phyloP scores from a whole-genome alignment of 1,140 invertebrate species.

The Pseudomyrmex sp. region DNA sequence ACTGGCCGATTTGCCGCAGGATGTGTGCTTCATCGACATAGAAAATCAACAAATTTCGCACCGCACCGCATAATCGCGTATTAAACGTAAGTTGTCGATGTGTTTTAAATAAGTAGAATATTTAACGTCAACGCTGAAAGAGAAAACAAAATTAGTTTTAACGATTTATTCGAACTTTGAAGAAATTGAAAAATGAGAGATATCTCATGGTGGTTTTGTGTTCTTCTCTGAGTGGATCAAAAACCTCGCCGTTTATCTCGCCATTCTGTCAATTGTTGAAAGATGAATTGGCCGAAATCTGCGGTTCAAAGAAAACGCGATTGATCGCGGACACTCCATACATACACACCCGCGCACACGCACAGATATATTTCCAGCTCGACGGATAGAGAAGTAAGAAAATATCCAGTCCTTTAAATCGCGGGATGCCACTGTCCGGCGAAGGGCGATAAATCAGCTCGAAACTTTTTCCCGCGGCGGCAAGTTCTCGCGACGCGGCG shows the following conservation, averaged over 20 bases:
- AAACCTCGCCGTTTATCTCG: conserved; percentile 2
- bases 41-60: conserved; percentile 53
- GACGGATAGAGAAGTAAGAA: conserved; percentile 40
- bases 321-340: neutral
- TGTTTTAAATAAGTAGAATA: neutral
- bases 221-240: no score
- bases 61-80: neutral
- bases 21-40: conserved; percentile 25
- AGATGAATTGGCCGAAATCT: neutral
- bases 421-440: conserved; percentile 7
- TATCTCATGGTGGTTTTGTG: neutral
- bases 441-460: conserved; percentile 63
- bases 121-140: neutral
- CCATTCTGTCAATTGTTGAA: neutral
- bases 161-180: neutral
- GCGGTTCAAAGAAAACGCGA: neutral
- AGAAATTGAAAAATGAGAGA: neutral
- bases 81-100: neutral
- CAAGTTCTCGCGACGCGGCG: conserved; percentile 1
- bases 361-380: neutral
- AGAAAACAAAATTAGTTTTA: neutral
- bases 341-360: neutral
- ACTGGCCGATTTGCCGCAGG: conserved; percentile 8
- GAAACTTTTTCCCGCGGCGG: conserved; percentile 54
- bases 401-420: conserved; percentile 49